These are phyloP conservation scores for Pogonomyrmex californicus DNA, from an alignment of 1,140 invertebrate genomes.

Conservation along the genomic window DNA sequence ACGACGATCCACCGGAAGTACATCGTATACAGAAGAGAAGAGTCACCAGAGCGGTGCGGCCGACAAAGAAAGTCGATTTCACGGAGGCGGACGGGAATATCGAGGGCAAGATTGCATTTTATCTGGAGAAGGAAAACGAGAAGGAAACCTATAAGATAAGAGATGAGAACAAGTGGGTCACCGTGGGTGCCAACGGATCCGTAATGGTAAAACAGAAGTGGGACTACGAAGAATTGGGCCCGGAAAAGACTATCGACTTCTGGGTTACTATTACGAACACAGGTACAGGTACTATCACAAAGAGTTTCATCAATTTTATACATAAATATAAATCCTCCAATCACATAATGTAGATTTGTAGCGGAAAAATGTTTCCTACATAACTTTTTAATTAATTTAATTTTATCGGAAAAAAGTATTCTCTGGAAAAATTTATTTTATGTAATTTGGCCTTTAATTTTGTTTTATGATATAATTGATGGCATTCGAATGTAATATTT, in stretches of 20 bases:
- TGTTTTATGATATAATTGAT: conserved; percentile 17
- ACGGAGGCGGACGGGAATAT: conserved; percentile 96
- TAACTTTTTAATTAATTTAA: conserved; percentile 9
- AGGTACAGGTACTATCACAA: conserved; percentile 84
- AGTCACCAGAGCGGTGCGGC: conserved; percentile 95
- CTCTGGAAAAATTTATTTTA: conserved; percentile 4
- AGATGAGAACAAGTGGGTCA: conserved; percentile 97
- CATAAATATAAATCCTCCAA: conserved; percentile 28
- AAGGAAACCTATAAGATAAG: conserved; percentile 97
- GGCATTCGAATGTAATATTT: background rate
- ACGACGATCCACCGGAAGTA: conserved; percentile 84
- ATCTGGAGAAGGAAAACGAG: conserved; percentile 96
- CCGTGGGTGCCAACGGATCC: conserved; percentile 95
- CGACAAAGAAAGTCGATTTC: conserved; percentile 97
- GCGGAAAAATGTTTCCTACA: background rate
- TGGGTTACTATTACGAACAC: conserved; percentile 97
- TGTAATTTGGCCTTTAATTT: background rate
- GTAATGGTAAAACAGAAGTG: conserved; percentile 98
- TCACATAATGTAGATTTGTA: background rate
- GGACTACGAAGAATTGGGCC: conserved; percentile 98
- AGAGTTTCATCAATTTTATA: background rate
- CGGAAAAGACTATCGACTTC: conserved; percentile 98
- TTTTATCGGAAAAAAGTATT: conserved; percentile 8
- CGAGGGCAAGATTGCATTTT: conserved; percentile 95
- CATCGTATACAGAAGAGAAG: conserved; percentile 91